Base-by-base conservation (phyloP, 2,888 invertebrate genomes). In the Escarpia spicata region DNA sequence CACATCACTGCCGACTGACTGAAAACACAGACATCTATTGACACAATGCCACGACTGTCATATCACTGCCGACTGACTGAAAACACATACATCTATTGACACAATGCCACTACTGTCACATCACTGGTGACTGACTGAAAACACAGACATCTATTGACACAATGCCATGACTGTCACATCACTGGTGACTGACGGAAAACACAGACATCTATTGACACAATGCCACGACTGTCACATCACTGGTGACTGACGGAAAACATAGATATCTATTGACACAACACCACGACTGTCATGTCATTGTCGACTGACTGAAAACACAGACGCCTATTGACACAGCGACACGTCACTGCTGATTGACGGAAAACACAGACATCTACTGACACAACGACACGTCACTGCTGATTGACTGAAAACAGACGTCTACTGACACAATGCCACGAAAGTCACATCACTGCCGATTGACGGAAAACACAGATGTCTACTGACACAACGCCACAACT, bases 161-260 rank as follows among this genome's bases (percentile, higher is more conserved):
- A 37, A 37, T 37, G 52, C 12, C 52, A 12, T 98, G 0, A 99
- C 98, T 0, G 99, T 99, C 95, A 98, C 97, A 92, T 99, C 99
- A 0, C 98, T 98, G 58, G 97, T 97, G 1, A 92, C 52, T 12
- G 52, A 52, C 52, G 2, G 52, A 9, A 52, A 52, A 52, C 52
- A 52, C 52, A 37, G 37, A 37, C 37, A 37, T 37, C 37, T 37
- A 37, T 37, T 37, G 37, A 37, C 37, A 37, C 37, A 37, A 37
- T 37, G 99, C 99, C 8, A 99, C 98, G 0, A 99, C 98, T 0
- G 99, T 99, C 95, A 98, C 97, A 92, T 99, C 99, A 0, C 98
- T 98, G 58, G 97, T 97, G 1, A 92, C 91, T 90, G 92, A 43
- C 93, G 94, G 92, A 15, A 58, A 90, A 43, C 26, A 43, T 90